Base-by-base conservation (phyloP, 1,140 invertebrate species). In the Bursaphelenchus mucronatus region DNA sequence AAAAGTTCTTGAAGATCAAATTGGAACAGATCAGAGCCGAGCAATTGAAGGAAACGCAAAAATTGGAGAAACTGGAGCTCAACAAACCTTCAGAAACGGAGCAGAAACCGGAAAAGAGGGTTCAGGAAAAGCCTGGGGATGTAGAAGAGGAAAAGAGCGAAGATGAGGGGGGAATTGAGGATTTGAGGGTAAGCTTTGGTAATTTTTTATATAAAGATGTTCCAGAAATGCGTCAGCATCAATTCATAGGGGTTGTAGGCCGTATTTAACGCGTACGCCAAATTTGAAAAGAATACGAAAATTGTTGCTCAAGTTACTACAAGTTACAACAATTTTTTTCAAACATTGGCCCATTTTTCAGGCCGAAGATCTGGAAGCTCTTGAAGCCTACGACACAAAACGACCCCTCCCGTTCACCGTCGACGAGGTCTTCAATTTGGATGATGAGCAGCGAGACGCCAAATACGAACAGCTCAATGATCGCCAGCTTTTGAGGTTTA, bases 1-100 rank as follows among this genome's bases (percentile, higher is more conserved):
- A 94, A 82, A 88, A 90, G 66, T 91, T 92, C 81, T 84, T 97
- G n/a, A 86, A 87, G 49, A 87, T 89, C 73, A 96, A 97, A 84
- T 83, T 97, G 63, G 87, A 90, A 78, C 86, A 92, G 55, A 85
- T 98, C 3, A 95, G 94, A 82, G 88, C 89, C 55, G 90, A 92
- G 82, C 80, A 82, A 63, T 54, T 53, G 49, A 63, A 58, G 11
- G 70, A 73, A 43, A 70, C 65, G 53, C 54, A 61, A 41, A 64
- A 69, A 41, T 39, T 49, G 47, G 65, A 78, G 58, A 62, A 64
- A n/a, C 30, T 30, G 30, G 30, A 30, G 30, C 30, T 39, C 19
- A 45, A 59, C 19, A 67, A 52, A 39, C 63, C 74, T 46, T 15
- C 49, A 46, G 59, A 49, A 11, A 62, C 67, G 17, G 61, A 58